These are phyloP conservation scores for Scaptodrosophila latifasciaeformis DNA, from an alignment of 2,888 invertebrate species.

Conservation along the genomic window DNA sequence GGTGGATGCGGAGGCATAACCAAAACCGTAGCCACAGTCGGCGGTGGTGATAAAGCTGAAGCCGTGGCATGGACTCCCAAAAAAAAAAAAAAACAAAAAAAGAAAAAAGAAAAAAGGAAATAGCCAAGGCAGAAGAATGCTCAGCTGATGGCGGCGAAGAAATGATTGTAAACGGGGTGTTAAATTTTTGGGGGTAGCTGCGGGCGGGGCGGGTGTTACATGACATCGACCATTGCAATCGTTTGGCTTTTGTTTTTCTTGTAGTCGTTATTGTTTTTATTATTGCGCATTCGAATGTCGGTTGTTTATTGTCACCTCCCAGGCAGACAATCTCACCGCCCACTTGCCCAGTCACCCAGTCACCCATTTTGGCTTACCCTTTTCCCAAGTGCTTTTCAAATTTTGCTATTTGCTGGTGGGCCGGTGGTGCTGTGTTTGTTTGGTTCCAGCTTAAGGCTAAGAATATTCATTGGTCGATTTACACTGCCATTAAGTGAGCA, in stretches of 20 bases:
- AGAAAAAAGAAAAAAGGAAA: no score
- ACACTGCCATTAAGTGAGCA: constrained; percentile 60
- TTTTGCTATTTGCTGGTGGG: no score
- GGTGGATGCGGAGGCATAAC: neutral
- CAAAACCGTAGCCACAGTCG: neutral
- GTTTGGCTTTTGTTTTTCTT: constrained; percentile 26
- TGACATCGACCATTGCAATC: neutral
- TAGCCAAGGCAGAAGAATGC: neutral
- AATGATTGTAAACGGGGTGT: constrained; percentile 5
- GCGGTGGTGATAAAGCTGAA: constrained; percentile 21
- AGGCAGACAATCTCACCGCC: neutral
- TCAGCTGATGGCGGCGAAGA: neutral
- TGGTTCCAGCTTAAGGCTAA: constrained; percentile 36
- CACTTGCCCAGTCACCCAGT: neutral
- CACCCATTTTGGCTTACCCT: no score
- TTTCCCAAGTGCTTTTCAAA: no score
- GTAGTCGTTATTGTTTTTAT: constrained; percentile 52
- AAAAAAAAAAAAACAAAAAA: no score
- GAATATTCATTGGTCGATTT: constrained; percentile 55
- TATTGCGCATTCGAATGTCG: constrained; percentile 47
- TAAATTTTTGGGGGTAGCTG: neutral
- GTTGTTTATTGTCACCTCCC: constrained; percentile 31
- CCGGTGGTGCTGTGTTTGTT: neutral
- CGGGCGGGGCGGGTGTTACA: neutral
- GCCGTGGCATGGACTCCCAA: no score